Base-by-base conservation (phyloP, 2,113 vertebrate species). In the Leiothrix lutea region DNA sequence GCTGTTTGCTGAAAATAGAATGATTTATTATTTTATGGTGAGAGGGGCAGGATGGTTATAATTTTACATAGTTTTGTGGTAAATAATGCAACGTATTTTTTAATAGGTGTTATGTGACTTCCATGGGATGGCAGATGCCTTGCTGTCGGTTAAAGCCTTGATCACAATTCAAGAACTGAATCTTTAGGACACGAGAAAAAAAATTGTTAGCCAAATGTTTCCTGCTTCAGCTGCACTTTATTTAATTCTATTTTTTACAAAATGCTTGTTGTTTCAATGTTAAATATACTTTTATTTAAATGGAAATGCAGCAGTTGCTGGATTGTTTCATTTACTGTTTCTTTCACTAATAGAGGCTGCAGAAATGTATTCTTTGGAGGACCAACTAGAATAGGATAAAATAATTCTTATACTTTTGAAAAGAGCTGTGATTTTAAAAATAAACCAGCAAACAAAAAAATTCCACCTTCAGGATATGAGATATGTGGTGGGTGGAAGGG, bases 21-120 rank as follows among this genome's bases (percentile, higher is more conserved):
- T 64, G 72, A 90, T 94, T 93, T 95, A 89, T 93, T 94, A 85
- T 85, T 80, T 42, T 81, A 56, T 44, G 22, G 15, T 67, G 87
- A 81, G 60, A 92, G 64, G 47, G 45, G 38, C 31, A 70, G 58
- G 26, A 75, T 81, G 60, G 61, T 73, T 69, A 38, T 42, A 31
- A 75, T 78, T 64, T 71, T 58, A 19, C 10, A 21, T 26, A 9
- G 10, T 20, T 80, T 79, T 80, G 8, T 58, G 60, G 40, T 69
- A 82, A 89, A 90, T 73, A 89, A 53, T 35, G 9, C 19, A 45
- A 36, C n/a, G 54, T 88, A 48, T 15, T 78, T 90, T 96, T 92
- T 69, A 64, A 64, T 86, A 75, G 71, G 16, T 70, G 28, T 77
- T 65, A 24, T 35, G 35, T 56, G n/a, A 26, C 42, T 94, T 88